phyloP scores from a whole-genome alignment of 2,888 invertebrate species.

The Laothoe populi region DNA sequence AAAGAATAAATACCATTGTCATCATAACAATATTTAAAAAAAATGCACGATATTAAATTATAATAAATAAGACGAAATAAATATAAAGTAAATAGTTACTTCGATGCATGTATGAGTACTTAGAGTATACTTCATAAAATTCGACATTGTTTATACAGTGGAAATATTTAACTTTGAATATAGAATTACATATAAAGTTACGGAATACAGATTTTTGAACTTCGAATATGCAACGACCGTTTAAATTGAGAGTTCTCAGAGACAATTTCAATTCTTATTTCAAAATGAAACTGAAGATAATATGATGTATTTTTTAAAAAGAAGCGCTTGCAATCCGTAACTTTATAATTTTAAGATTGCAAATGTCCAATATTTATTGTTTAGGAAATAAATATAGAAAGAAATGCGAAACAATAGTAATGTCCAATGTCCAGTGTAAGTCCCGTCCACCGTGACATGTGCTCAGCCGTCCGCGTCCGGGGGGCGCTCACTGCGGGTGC shows the following conservation, averaged over 20 bases:
- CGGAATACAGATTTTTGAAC: neutral
- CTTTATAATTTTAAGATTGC: neutral
- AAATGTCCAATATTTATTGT: neutral
- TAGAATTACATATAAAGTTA: slow-evolving; percentile 9
- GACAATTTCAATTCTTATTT: neutral
- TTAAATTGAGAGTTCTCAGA: too few species aligned
- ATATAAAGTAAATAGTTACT: neutral
- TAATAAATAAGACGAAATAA: slow-evolving; percentile 3
- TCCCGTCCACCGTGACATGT: slow-evolving; percentile 8
- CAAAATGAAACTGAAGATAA: neutral
- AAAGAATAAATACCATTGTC: neutral
- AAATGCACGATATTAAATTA: slow-evolving; percentile 11
- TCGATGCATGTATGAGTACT: slow-evolving; percentile 14
- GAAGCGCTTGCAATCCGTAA: neutral
- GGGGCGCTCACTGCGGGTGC: slow-evolving; percentile 66
- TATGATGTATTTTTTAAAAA: neutral
- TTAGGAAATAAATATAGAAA: neutral
- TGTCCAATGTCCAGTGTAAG: neutral
- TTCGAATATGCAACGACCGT: neutral
- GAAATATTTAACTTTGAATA: neutral
- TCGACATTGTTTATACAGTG: neutral
- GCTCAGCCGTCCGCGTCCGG: slow-evolving; percentile 29
- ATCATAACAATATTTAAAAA: slow-evolving; percentile 4
- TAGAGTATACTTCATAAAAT: neutral
- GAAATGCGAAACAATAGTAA: slow-evolving; percentile 10